These are phyloP conservation scores for Serinus canaria DNA, from an alignment of 2,113 vertebrate species.

Conservation along the genomic window DNA sequence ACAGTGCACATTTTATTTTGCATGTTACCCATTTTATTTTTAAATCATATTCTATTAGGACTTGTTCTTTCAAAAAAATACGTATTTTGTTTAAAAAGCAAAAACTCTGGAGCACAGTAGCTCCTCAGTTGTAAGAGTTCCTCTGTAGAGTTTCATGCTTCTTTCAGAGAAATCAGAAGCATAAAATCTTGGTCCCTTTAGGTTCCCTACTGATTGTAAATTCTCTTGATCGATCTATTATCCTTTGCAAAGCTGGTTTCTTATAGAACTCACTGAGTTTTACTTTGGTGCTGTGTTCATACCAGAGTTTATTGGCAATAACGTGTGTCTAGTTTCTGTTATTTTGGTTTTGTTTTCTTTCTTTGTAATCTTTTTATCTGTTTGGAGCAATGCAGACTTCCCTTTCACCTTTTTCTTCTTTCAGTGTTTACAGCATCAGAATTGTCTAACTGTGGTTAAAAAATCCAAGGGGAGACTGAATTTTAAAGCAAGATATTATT, in stretches of 20 bases:
- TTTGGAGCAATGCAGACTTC: background rate
- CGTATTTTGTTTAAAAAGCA: background rate
- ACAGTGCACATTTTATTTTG: background rate
- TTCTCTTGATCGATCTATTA: background rate
- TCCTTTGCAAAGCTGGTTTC: background rate
- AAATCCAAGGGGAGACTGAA: background rate
- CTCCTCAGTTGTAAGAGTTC: background rate
- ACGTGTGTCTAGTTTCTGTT: background rate
- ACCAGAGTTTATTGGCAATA: background rate
- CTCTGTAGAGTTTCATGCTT: background rate
- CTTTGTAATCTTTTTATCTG: background rate
- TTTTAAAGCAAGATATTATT: background rate
- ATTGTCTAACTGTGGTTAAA: background rate
- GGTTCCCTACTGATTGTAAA: background rate
- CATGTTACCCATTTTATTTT: background rate
- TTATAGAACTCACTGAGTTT: background rate
- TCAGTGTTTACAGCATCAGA: background rate
- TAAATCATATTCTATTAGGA: background rate
- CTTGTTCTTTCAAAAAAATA: background rate
- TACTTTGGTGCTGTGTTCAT: background rate
- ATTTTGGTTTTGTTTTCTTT: background rate
- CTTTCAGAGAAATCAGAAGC: background rate
- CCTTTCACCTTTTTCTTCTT: background rate
- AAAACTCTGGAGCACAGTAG: background rate
- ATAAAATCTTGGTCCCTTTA: background rate